Base-by-base conservation (phyloP, 2,797 vertebrate species). In the Dallia pectoralis region DNA sequence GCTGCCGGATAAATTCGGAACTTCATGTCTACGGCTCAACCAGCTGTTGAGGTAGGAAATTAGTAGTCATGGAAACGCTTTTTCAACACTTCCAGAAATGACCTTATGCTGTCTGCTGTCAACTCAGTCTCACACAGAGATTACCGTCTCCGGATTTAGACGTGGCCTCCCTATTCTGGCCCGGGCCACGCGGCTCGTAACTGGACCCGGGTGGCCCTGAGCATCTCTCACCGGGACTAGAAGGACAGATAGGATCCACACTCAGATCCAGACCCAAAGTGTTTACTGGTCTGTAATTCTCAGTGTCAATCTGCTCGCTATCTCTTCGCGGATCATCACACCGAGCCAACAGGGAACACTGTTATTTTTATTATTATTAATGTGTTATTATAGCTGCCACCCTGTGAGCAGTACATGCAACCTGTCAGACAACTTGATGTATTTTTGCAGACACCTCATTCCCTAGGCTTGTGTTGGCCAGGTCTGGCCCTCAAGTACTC, bases 101-200 rank as follows among this genome's bases (percentile, higher is more conserved):
- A 64, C 70, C 70, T 72, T 27, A 22, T 64, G 70, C 56, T 62
- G 25, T 63, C 18, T 48, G 44, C 61, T 72, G 70, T 72, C 61
- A n/a, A 4, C n/a, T 30, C 59, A 73, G 73, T 32, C 62, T 33
- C 62, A 33, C 66, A 33, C 66, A 79, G n/a, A 82, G 82, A 87
- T 88, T 82, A 87, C 75, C 75, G 48, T 25, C 64, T 80, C 84
- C 83, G 84, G 76, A 86, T 89, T 85, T 88, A 91, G 84, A 84
- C 40, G 67, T 30, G 67, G 69, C 36, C 30, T 77, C 69, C 56
- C 61, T 67, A 77, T 77, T 78, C 77, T 67, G 49, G 62, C 44
- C 49, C 44, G 30, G 30, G 47, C 56, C 61, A 19, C 71, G 29
- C 51, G 62, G 82, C 78, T 77, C 15, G 49, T 78, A 82, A 87